Percentiles rank a stretch among this genome's conserved stretches.
These are phyloP conservation scores for Loripinus fragilis DNA, from an alignment of 2,888 invertebrate genomes.

Conservation along the genomic window DNA sequence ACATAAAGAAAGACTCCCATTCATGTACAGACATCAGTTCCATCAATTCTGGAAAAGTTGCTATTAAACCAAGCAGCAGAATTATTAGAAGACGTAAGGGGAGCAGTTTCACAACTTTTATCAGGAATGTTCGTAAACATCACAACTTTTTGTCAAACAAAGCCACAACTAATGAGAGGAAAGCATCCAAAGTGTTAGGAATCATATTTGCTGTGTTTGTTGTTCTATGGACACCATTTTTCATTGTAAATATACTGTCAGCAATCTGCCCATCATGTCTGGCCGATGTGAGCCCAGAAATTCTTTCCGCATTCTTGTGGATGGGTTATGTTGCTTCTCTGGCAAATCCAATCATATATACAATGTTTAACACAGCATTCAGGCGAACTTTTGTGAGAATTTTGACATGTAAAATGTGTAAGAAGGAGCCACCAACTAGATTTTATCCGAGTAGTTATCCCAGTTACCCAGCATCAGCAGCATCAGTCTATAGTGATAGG, in stretches of 20 bases:
- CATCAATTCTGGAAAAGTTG: slow-evolving; percentile 46
- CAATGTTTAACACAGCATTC: slow-evolving; percentile 83
- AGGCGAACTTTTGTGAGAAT: slow-evolving; percentile 79
- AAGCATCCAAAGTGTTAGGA: slow-evolving; percentile 83
- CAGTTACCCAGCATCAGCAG: slow-evolving; percentile 60
- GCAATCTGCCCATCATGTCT: slow-evolving; percentile 76
- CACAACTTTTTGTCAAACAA: slow-evolving; percentile 70
- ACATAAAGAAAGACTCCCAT: neutral
- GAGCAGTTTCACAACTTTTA: slow-evolving; percentile 52
- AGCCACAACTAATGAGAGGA: slow-evolving; percentile 80
- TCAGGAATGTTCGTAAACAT: slow-evolving; percentile 48
- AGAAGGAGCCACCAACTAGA: slow-evolving; percentile 40
- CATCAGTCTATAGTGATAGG: slow-evolving; percentile 66
- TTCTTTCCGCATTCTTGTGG: slow-evolving; percentile 81
- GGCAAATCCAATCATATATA: slow-evolving; percentile 83
- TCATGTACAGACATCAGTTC: slow-evolving; percentile 9
- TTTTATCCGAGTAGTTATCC: slow-evolving; percentile 56
- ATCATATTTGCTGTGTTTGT: slow-evolving; percentile 83
- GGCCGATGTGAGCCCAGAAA: slow-evolving; percentile 67
- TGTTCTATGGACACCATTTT: slow-evolving; percentile 82
- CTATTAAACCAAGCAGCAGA: slow-evolving; percentile 8
- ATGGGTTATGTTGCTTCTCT: slow-evolving; percentile 82
- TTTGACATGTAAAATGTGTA: slow-evolving; percentile 74
- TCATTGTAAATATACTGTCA: slow-evolving; percentile 79
- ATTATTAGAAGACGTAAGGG: slow-evolving; percentile 32